These are phyloP conservation scores for Ptilonorhynchus violaceus DNA, from an alignment of 2,113 vertebrate species.

Conservation along the genomic window DNA sequence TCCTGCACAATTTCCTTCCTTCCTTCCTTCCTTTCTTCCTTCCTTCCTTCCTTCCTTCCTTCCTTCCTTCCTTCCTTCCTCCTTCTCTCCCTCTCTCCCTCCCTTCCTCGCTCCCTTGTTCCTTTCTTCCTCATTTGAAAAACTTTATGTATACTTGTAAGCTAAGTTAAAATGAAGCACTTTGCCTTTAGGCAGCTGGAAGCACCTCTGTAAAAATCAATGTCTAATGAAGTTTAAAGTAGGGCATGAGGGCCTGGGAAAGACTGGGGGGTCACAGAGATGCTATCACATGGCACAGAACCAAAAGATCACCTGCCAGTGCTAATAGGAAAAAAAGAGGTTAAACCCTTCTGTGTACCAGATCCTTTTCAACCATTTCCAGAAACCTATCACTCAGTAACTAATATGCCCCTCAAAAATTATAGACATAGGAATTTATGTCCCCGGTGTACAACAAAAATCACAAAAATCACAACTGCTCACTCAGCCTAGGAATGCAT, in stretches of 20 bases:
- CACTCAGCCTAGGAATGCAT: not conserved
- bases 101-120: too few species aligned
- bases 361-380: not conserved
- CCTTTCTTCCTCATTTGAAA: not conserved
- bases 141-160: not conserved
- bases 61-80: too few species aligned
- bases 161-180: not conserved
- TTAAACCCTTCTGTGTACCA: not conserved
- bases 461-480: not conserved
- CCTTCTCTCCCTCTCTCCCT: too few species aligned
- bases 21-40: not conserved
- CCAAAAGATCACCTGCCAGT: not conserved
- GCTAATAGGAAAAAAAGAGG: not conserved
- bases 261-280: not conserved
- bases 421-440: not conserved
- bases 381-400: not conserved
- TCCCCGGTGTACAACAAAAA: not conserved
- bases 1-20: too few species aligned
- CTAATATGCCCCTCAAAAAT: not conserved
- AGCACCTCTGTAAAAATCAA: not conserved
- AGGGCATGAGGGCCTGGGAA: not conserved
- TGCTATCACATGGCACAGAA: fast-evolving
- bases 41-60: not conserved
- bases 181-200: not conserved
- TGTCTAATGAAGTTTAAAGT: not conserved